These are phyloP conservation scores for Chironomus tepperi DNA, from an alignment of 1,140 invertebrate genomes.

Conservation along the genomic window DNA sequence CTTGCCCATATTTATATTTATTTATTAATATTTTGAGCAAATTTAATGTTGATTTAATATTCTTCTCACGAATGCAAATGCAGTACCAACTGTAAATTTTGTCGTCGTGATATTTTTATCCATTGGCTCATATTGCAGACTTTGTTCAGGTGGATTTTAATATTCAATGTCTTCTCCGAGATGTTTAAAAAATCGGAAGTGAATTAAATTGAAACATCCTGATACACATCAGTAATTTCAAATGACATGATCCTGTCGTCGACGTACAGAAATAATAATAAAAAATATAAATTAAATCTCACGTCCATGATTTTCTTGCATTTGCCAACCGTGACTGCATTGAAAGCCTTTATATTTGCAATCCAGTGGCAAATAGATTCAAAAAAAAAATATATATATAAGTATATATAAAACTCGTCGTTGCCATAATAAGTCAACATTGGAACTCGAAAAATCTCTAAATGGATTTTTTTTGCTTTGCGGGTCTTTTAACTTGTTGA, in stretches of 20 bases:
- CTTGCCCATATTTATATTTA: background rate
- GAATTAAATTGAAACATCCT: constrained; percentile 13
- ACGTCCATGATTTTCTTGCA: background rate
- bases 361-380: background rate
- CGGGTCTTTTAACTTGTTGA: constrained; percentile 11
- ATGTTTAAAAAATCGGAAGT: background rate
- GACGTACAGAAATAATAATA: background rate
- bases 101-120: background rate
- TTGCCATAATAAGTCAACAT: constrained; percentile 15
- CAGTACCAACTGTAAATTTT: background rate
- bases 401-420: background rate
- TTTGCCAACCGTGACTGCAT: background rate
- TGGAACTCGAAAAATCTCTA: constrained; percentile 13
- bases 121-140: background rate
- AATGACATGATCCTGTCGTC: background rate
- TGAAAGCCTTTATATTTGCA: constrained; percentile 10
- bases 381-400: background rate
- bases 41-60: background rate
- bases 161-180: background rate
- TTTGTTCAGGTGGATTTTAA: background rate
- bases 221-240: constrained; percentile 6
- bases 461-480: background rate
- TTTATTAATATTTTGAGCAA: background rate
- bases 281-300: background rate
- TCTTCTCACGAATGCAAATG: background rate